These are phyloP conservation scores for Siniperca knerii DNA, from an alignment of 2,113 vertebrate species.

Conservation along the genomic window DNA sequence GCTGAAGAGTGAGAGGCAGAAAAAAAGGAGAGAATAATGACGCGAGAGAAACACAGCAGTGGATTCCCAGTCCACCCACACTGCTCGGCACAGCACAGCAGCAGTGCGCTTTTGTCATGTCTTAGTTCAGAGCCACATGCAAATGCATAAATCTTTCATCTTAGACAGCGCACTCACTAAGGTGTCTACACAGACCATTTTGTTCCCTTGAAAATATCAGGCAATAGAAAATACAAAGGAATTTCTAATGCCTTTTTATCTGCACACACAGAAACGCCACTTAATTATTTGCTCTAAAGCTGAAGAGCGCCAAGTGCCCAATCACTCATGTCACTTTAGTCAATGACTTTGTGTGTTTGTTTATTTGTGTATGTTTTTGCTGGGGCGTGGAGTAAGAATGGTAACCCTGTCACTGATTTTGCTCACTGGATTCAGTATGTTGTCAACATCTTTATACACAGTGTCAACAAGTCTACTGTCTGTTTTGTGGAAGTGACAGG, in stretches of 20 bases:
- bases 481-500: slow-evolving; percentile 65
- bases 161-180: slow-evolving; percentile 61
- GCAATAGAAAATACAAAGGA: slow-evolving; percentile 51
- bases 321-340: slow-evolving; percentile 56
- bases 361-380: slow-evolving; percentile 42
- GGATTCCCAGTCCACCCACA: slow-evolving; percentile 80
- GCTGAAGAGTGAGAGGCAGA: slow-evolving; percentile 70
- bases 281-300: slow-evolving; percentile 76
- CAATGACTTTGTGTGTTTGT: slow-evolving; percentile 47
- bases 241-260: slow-evolving; percentile 63
- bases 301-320: slow-evolving; percentile 44
- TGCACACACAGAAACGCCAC: slow-evolving; percentile 41
- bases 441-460: slow-evolving; percentile 70
- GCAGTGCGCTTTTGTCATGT: slow-evolving; percentile 79
- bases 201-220: slow-evolving; percentile 73
- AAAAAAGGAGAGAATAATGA: slow-evolving; percentile 76
- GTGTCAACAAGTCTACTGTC: slow-evolving; percentile 66
- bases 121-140: slow-evolving; percentile 81
- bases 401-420: slow-evolving; percentile 54
- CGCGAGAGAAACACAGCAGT: slow-evolving; percentile 79
- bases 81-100: slow-evolving; percentile 72
- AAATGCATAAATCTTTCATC: slow-evolving; percentile 82
- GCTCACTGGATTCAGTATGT: slow-evolving; percentile 65
- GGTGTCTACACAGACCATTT: slow-evolving; percentile 70
- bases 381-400: slow-evolving; percentile 37